Percentiles rank a stretch among this genome's conserved stretches.
These are phyloP conservation scores for Rhipidura dahli DNA, from an alignment of 2,113 vertebrate genomes.

Conservation along the genomic window DNA sequence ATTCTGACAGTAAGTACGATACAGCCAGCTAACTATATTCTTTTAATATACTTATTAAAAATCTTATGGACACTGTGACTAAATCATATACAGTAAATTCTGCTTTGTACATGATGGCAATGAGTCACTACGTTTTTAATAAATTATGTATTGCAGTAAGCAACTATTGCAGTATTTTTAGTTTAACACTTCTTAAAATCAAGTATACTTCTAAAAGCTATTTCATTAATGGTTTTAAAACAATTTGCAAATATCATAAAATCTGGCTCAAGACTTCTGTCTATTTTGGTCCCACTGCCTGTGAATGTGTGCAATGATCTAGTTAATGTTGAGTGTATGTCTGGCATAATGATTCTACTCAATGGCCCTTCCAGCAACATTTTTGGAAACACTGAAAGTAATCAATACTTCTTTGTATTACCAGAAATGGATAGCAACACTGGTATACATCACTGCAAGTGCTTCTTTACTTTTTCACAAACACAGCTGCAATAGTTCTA, in stretches of 20 bases:
- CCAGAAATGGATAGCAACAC: conserved; percentile 15
- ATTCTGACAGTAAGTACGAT: conserved; percentile 54
- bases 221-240: conserved; percentile 15
- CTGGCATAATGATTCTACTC: background rate
- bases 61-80: background rate
- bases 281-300: background rate
- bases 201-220: background rate
- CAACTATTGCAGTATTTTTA: background rate
- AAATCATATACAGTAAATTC: background rate
- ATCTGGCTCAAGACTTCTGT: background rate
- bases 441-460: conserved; percentile 15
- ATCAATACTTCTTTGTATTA: conserved; percentile 62
- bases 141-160: background rate
- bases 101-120: background rate
- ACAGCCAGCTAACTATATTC: background rate
- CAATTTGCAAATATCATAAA: background rate
- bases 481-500: conserved; percentile 26
- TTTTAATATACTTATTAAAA: conserved; percentile 34
- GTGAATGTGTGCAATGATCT: background rate
- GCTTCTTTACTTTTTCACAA: conserved; percentile 18
- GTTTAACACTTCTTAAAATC: background rate
- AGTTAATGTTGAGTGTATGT: background rate
- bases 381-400: conserved; percentile 52
- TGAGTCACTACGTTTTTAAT: background rate
- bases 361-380: conserved; percentile 14